phyloP scores from a whole-genome alignment of 2,113 vertebrate genomes.

The Chionis minor region DNA sequence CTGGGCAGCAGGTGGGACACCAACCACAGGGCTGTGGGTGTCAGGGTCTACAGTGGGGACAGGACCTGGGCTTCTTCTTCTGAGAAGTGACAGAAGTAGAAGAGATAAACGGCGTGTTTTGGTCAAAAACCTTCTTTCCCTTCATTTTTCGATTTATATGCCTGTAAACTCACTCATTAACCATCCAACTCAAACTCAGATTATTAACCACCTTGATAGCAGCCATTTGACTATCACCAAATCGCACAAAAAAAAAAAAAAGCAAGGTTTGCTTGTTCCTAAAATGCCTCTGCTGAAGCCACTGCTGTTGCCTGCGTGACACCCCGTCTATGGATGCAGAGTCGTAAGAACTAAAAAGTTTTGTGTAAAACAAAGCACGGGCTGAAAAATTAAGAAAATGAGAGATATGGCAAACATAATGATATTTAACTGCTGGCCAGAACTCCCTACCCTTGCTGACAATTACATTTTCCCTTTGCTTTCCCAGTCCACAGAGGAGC shows the following conservation, averaged over 20 bases:
- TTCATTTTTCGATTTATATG: neutral
- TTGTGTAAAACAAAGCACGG: neutral
- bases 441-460: neutral
- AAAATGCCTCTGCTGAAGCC: neutral
- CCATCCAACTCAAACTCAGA: neutral
- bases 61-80: neutral
- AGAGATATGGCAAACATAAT: accelerated
- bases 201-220: neutral
- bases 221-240: neutral
- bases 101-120: neutral
- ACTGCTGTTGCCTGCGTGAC: neutral
- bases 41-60: neutral
- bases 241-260: too few species aligned
- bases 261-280: neutral
- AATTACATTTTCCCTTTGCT: neutral
- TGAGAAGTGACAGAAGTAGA: neutral
- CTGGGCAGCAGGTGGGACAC: neutral
- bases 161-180: neutral
- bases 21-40: neutral
- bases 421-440: neutral
- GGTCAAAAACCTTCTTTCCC: neutral
- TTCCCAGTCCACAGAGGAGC: neutral
- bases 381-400: neutral
- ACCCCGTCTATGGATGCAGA: neutral
- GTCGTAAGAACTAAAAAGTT: neutral